Conservation (phyloP, 2,888 invertebrate species). For the Lasioglossum malachurum region DNA sequence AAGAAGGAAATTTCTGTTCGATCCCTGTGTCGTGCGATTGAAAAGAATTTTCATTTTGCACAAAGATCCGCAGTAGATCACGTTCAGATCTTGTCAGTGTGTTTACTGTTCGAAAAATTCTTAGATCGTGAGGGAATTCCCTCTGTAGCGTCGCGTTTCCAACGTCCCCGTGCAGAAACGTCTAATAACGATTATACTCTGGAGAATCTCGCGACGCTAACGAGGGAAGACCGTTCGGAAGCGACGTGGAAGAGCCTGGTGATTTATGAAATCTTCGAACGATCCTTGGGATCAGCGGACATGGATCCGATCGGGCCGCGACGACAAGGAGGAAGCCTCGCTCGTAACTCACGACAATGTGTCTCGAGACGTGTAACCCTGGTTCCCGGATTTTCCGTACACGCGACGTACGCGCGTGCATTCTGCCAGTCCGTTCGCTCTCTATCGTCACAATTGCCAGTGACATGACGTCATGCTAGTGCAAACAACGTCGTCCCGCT, state of each 20-base stretch:
- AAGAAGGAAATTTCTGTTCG: too few relatives aligned
- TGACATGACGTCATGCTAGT: constrained; percentile 81
- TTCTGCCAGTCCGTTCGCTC: constrained; percentile 62
- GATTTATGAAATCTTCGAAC: neutral
- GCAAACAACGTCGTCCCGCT: constrained; percentile 80
- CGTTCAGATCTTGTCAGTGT: too few relatives aligned
- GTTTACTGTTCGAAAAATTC: too few relatives aligned
- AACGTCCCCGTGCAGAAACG: neutral
- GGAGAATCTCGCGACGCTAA: neutral
- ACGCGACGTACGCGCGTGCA: constrained; percentile 49
- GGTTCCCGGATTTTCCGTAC: constrained; percentile 34
- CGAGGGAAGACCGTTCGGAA: neutral
- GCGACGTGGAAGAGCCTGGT: neutral
- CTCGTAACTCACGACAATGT: neutral
- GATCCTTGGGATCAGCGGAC: neutral
- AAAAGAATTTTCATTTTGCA: too few relatives aligned
- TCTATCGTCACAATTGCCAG: constrained; percentile 77
- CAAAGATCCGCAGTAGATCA: too few relatives aligned
- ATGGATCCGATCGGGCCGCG: neutral
- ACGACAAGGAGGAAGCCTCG: neutral
- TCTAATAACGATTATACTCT: too few relatives aligned
- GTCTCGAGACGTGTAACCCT: constrained; percentile 7
- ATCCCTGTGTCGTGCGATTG: too few relatives aligned
- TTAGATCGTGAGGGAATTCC: neutral
- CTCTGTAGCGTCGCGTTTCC: neutral